A percentile compares a stretch with the other conserved stretches of the same genome.
phyloP scores from a whole-genome alignment of 2,113 vertebrate species.

The Perognathus longimembris region DNA sequence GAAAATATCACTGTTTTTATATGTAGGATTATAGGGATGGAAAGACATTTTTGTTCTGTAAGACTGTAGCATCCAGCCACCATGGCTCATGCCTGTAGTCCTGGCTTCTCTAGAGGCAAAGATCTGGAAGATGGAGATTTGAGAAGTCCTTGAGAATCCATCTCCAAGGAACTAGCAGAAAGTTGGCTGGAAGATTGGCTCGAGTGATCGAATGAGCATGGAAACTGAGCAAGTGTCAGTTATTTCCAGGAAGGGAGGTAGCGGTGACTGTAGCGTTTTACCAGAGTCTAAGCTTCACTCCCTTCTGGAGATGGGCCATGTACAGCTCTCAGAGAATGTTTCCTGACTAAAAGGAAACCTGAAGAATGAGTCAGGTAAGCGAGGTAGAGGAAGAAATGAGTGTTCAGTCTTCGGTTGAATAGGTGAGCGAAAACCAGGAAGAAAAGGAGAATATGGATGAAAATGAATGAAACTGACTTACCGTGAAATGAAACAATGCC shows the following conservation, averaged over 20 bases:
- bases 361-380: background rate
- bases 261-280: background rate
- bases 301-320: background rate
- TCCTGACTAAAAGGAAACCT: constrained; percentile 4
- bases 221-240: no score
- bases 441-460: background rate
- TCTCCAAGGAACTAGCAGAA: no score
- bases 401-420: background rate
- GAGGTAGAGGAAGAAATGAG: background rate
- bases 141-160: no score
- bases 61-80: no score
- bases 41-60: background rate
- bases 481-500: background rate
- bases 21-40: background rate
- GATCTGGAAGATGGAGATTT: no score
- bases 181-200: no score
- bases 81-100: no score
- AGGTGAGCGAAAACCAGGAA: background rate
- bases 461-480: background rate
- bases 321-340: background rate
- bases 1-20: background rate
- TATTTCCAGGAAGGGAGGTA: background rate
- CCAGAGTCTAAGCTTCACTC: background rate
- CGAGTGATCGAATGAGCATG: no score
- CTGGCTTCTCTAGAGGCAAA: no score